phyloP scores from a whole-genome alignment of 1,140 invertebrate genomes.

The Marisa cornuarietis region DNA sequence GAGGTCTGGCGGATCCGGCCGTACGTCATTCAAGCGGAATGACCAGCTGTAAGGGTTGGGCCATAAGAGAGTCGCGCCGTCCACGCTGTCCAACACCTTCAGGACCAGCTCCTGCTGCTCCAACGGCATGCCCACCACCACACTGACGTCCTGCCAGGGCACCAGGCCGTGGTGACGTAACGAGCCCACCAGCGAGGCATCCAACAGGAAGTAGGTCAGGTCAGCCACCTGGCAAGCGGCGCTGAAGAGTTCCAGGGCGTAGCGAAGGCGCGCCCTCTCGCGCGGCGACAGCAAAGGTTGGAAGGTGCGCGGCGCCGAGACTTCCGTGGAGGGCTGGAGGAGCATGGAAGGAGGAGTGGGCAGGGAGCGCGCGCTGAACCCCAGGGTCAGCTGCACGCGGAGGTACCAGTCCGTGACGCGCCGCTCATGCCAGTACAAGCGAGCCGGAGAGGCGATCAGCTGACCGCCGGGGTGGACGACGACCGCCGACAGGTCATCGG shows the following conservation, averaged over 20 bases:
- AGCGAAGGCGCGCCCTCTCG: conserved; percentile 12
- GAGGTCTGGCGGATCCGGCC: conserved; percentile 9
- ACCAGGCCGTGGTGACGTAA: conserved; percentile 18
- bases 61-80: conserved; percentile 1
- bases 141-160: conserved; percentile 18
- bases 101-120: neutral
- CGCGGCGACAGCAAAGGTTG: conserved; percentile 3
- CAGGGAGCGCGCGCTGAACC: neutral
- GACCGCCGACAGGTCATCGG: neutral
- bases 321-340: neutral
- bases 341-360: neutral
- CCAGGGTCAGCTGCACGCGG: conserved; percentile 14
- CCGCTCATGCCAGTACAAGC: neutral
- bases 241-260: conserved; percentile 13
- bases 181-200: conserved; percentile 7
- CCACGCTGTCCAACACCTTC: conserved; percentile 3
- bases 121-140: neutral
- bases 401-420: conserved; percentile 7
- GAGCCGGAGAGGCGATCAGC: neutral
- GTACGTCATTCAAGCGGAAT: neutral
- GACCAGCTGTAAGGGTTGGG: conserved; percentile 14
- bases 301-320: conserved; percentile 7
- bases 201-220: conserved; percentile 14
- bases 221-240: neutral
- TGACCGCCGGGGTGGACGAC: neutral